These are phyloP conservation scores for Gnatocerus cornutus DNA, from an alignment of 2,888 invertebrate genomes.

Conservation along the genomic window DNA sequence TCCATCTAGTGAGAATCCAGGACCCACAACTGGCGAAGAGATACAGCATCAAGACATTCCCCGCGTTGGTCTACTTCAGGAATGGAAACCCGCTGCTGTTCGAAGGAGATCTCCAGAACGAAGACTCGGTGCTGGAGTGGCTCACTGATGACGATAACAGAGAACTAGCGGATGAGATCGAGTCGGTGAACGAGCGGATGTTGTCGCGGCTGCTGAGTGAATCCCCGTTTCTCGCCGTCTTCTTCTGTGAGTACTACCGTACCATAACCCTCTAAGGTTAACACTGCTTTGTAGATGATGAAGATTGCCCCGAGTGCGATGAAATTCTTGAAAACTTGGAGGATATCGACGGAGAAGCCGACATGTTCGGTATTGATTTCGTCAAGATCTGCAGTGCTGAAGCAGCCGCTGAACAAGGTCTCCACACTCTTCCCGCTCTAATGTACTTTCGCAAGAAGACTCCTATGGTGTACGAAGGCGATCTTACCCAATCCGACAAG, in stretches of 20 bases:
- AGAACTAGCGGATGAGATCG: conserved; percentile 94
- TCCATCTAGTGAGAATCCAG: conserved; percentile 94
- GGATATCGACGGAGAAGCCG: conserved; percentile 96
- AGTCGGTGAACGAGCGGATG: conserved; percentile 93
- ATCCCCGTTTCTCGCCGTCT: conserved; percentile 91
- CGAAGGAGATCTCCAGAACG: conserved; percentile 94
- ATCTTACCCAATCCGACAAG: conserved; percentile 88
- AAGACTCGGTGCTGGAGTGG: conserved; percentile 94
- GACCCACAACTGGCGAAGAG: conserved; percentile 92
- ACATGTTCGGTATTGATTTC: conserved; percentile 94
- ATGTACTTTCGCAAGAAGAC: conserved; percentile 88
- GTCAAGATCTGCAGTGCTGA: conserved; percentile 91
- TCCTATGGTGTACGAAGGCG: conserved; percentile 92
- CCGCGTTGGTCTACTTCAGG: conserved; percentile 90
- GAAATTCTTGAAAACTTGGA: conserved; percentile 93
- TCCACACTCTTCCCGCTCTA: conserved; percentile 88
- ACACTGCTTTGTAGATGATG: conserved; percentile 78
- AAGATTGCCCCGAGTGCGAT: conserved; percentile 92
- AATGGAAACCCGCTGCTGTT: conserved; percentile 92
- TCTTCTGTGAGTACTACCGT: conserved; percentile 84
- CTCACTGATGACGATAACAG: conserved; percentile 94
- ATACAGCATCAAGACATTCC: conserved; percentile 95
- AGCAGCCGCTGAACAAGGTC: conserved; percentile 86
- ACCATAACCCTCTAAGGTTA: neutral
- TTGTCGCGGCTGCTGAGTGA: conserved; percentile 87